Evolutionary conservation across 1,140 invertebrate species (phyloP), one percentile per base, ranked within the genome.

Genomic region (Idris sp.): DNA sequence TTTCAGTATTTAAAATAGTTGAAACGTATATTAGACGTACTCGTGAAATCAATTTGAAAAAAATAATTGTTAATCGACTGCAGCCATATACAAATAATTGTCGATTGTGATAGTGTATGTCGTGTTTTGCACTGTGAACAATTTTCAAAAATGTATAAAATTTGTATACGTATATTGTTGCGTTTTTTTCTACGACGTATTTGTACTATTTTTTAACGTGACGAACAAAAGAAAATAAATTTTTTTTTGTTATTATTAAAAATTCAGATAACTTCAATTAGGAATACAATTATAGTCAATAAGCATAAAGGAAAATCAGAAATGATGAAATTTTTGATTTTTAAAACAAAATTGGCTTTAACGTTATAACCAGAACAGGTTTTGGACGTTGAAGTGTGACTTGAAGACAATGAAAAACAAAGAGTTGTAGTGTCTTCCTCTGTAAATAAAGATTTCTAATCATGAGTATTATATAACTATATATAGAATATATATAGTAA

Each of bases 161-260:
- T 74, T 68, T 67, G n/a, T 68, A 71, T 71, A 71, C 41, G 19
- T 58, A 13, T 59, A 62, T 49, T 44, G 72, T 62, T 68, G 43
- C 11, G 28, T 64, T 68, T 68, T 74, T 74, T 74, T 74, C 59
- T 56, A 58, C 44, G 22, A 54, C 11, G 16, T 56, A 46, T 59
- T 59, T 53, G 13, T 38, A 59, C 41, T 64, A 28, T 51, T 65
- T 71, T 69, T 31, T 22, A 22, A 6, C 19, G 19, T n/a, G n/a
- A n/a, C n/a, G n/a, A n/a, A 22, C 19, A 22, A 22, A 22, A 22
- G 19, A 22, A 22, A n/a, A n/a, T n/a, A n/a, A n/a, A n/a, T n/a
- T n/a, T n/a, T 6, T 22, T 22, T 22, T 22, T 6, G 19, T 25
- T 14, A 6, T 48, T 51, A 46, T 8, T 46, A 56, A 10, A n/a